Evolutionary conservation across 2,113 vertebrate species (phyloP), one percentile per base, ranked within the genome.

Genomic region (Todiramphus saurophagus): DNA sequence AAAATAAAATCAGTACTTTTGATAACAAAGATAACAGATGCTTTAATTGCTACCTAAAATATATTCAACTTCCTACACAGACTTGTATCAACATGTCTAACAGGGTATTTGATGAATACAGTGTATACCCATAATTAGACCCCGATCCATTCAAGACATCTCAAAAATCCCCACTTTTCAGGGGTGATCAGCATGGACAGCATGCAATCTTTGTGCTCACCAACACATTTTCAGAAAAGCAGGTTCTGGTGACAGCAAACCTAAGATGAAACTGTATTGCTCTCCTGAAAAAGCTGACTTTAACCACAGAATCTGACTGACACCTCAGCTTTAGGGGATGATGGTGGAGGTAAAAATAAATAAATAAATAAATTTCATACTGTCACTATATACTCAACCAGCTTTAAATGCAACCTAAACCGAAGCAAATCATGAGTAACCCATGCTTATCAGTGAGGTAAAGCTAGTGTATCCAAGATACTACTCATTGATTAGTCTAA

Each of bases 121-220:
- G 8, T 7, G 5, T 33, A 21, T 21, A 44, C 20, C 39, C 10
- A 1, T 8, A 82, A 72, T 19, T 14, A 68, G 48, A 72, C 44
- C 10, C 66, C 83, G 55, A 53, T 27, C 12, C 31, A 53, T 30
- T 39, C 20, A 50, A 50, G 41, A 53, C 9, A 33, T 7, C 19
- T 46, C 10, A 85, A 78, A 44, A 64, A n/a, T 33, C 5, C 21
- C 12, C 23, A 7, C 7, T 75, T 85, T 19, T 41, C 17, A 31
- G 10, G 11, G 7, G 13, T 37, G 58, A n/a, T 68, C 27, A 83
- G 15, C 6, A 5, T 20, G 5, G 16, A 53, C 12, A 78, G 41
- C 30, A 43, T 1, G 0, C 51, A 78, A 31, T 48, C 68, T 46
- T 55, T 0, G 1, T 33, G 20, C 58, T 62, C 31, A 53, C 9